These are phyloP conservation scores for Nixonia krombeini DNA, from an alignment of 1,140 invertebrate genomes.

Conservation along the genomic window DNA sequence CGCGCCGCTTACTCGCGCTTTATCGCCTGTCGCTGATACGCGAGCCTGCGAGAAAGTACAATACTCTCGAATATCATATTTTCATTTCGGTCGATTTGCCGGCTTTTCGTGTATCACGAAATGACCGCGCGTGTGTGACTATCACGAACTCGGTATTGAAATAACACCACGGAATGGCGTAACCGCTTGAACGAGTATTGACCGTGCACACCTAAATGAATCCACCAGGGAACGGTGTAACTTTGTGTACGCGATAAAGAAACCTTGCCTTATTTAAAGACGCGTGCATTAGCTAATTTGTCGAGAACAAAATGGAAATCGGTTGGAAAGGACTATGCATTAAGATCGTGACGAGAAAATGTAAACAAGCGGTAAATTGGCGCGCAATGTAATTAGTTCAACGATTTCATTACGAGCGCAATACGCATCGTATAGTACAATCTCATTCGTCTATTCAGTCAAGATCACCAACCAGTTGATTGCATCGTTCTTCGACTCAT, in stretches of 20 bases:
- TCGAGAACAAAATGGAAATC: too few species aligned
- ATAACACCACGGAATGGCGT: neutral
- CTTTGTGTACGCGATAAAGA: constrained; percentile 4
- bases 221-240: neutral
- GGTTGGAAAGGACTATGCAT: constrained; percentile 11
- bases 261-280: constrained; percentile 14
- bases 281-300: constrained; percentile 37
- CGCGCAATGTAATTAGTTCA: too few species aligned
- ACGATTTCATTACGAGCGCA: too few species aligned
- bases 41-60: neutral
- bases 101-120: neutral
- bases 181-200: neutral
- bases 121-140: too few species aligned
- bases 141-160: neutral
- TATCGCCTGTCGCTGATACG: too few species aligned
- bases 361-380: too few species aligned
- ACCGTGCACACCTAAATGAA: neutral
- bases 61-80: too few species aligned
- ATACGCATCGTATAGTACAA: too few species aligned
- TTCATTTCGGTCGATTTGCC: neutral
- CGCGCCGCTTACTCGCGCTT: neutral
- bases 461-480: too few species aligned
- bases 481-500: too few species aligned
- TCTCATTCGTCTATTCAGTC: too few species aligned
- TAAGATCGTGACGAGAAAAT: too few species aligned